Evolutionary conservation across 2,888 invertebrate genomes (phyloP).

Genomic region (Polietes domitor): DNA sequence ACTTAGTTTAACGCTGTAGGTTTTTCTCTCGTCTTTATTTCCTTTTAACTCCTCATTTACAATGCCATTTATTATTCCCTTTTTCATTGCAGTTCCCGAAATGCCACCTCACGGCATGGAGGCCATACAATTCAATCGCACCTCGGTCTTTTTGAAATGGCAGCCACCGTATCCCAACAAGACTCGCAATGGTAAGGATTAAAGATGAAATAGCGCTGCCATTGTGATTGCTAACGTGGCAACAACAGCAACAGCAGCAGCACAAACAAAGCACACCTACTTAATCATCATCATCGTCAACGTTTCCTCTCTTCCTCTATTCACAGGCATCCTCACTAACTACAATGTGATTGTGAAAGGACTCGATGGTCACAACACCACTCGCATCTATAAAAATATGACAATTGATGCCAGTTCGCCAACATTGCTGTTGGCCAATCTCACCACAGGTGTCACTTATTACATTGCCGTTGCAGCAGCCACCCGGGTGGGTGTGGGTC

Average conservation of each 20-base stretch:
- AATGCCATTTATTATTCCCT: conserved; percentile 45
- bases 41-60: neutral
- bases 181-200: conserved; percentile 87
- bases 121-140: conserved; percentile 90
- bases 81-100: conserved; percentile 86
- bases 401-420: conserved; percentile 87
- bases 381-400: conserved; percentile 86
- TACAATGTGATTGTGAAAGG: conserved; percentile 88
- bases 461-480: conserved; percentile 92
- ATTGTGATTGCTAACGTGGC: conserved; percentile 14
- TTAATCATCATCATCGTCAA: conserved; percentile 57
- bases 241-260: conserved; percentile 21
- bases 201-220: conserved; percentile 16
- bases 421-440: conserved; percentile 89
- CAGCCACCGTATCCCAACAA: conserved; percentile 87
- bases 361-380: conserved; percentile 82
- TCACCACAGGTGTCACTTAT: conserved; percentile 91
- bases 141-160: conserved; percentile 92
- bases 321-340: conserved; percentile 85
- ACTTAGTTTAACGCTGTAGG: too few species aligned
- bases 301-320: conserved; percentile 1
- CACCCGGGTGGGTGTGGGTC: conserved; percentile 90
- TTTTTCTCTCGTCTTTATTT: neutral
- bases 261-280: conserved; percentile 42
- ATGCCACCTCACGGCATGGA: conserved; percentile 92